Conservation (phyloP, 2,888 invertebrate species). For the Callinectes sapidus region DNA sequence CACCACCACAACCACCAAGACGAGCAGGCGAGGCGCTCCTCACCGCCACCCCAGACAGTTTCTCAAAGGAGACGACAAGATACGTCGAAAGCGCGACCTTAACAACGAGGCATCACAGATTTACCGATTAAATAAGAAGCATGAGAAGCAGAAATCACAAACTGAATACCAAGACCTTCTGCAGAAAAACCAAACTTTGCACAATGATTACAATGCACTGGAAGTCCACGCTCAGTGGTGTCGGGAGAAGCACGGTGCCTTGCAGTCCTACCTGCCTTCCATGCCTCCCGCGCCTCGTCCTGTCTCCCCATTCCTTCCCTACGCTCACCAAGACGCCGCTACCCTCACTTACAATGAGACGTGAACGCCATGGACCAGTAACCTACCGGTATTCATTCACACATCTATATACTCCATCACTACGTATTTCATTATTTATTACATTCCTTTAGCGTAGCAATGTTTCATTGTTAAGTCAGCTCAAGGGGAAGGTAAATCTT, state of each 20-base stretch:
- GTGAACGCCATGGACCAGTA: neutral
- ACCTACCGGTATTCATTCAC: neutral
- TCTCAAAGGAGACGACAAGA: neutral
- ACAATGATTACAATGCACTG: neutral
- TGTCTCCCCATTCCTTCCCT: neutral
- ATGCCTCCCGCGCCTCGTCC: neutral
- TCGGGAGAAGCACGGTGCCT: neutral
- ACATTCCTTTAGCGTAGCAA: neutral
- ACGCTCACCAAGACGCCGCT: neutral
- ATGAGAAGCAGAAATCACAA: neutral
- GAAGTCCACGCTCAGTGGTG: neutral
- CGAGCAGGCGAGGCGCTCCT: neutral
- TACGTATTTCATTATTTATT: neutral
- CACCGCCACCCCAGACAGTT: slow-evolving; percentile 1
- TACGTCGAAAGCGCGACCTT: neutral
- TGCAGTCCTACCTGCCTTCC: neutral
- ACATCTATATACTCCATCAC: neutral
- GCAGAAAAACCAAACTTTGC: neutral
- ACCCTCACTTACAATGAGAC: neutral
- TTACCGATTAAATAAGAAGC: neutral
- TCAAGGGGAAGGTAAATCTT: no score
- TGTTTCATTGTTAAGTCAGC: neutral
- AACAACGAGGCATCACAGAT: neutral
- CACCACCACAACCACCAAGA: neutral
- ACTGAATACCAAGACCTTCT: neutral